Conservation (phyloP, 1,140 invertebrate genomes). For the Tribolium madens region DNA sequence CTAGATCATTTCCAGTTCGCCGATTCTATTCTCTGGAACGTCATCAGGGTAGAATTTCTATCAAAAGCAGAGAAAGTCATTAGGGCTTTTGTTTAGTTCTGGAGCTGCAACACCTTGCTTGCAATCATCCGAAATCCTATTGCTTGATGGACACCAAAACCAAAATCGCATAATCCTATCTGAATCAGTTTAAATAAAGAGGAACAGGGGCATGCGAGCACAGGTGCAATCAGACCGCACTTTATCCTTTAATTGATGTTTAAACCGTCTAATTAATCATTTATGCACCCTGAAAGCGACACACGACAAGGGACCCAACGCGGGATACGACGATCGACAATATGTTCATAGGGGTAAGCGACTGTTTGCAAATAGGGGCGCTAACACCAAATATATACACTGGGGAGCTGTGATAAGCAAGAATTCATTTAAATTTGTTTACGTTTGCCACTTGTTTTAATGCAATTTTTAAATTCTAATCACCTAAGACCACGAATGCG, state of each 20-base stretch:
- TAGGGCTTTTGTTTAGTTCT: background rate
- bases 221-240: constrained; percentile 49
- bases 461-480: background rate
- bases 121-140: background rate
- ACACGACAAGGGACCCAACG: constrained; percentile 20
- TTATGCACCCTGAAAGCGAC: constrained; percentile 42
- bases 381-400: constrained; percentile 47
- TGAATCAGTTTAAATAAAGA: constrained; percentile 29
- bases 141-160: background rate
- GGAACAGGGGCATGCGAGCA: constrained; percentile 26
- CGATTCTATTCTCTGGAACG: constrained; percentile 30
- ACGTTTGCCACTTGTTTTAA: constrained; percentile 23
- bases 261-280: constrained; percentile 49
- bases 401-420: constrained; percentile 44
- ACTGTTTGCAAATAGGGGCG: constrained; percentile 43
- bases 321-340: constrained; percentile 20
- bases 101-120: background rate
- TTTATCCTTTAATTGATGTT: constrained; percentile 49
- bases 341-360: constrained; percentile 40
- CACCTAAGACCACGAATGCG: background rate
- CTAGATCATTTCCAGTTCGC: constrained; percentile 10
- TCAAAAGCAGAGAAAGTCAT: constrained; percentile 9
- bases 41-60: background rate
- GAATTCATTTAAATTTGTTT: constrained; percentile 46
- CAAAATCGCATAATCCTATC: constrained; percentile 43